Evolutionary conservation across 2,888 invertebrate genomes (phyloP).

Genomic region (Drosophila barbarae): DNA sequence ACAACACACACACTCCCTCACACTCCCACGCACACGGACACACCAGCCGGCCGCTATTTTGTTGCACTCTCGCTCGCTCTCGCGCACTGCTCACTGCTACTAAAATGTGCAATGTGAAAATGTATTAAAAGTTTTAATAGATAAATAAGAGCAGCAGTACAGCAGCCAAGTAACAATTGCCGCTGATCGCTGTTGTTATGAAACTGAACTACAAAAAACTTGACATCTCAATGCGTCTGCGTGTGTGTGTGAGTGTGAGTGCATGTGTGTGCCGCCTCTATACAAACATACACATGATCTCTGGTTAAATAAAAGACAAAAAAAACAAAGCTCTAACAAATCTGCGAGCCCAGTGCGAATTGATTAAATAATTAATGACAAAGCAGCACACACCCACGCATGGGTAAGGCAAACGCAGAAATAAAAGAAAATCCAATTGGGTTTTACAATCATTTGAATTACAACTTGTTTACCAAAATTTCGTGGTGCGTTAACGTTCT

Average conservation of each 20-base stretch:
- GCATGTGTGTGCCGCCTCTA: constrained; percentile 32
- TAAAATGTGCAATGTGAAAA: constrained; percentile 14
- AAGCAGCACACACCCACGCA: constrained; percentile 19
- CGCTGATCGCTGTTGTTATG: constrained; percentile 53
- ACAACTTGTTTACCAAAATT: constrained; percentile 26
- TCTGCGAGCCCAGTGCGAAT: constrained; percentile 37
- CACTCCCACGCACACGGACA: constrained; percentile 4
- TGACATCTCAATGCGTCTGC: constrained; percentile 20
- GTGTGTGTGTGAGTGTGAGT: constrained; percentile 20
- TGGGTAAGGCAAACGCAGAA: constrained; percentile 19
- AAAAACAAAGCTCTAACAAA: constrained; percentile 27
- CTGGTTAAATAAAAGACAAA: constrained; percentile 35
- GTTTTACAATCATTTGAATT: constrained; percentile 28
- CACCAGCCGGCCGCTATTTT: constrained; percentile 60
- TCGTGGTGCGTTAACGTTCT: constrained; percentile 1
- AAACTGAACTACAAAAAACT: constrained; percentile 41
- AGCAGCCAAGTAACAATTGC: constrained; percentile 22
- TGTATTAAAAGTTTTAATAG: constrained; percentile 25
- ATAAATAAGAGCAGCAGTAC: constrained; percentile 25
- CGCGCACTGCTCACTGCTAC: constrained; percentile 16
- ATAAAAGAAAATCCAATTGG: constrained; percentile 19
- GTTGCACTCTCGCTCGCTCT: constrained; percentile 40
- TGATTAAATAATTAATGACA: constrained; percentile 55
- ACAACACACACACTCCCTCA: background rate
- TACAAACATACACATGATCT: constrained; percentile 42